These are phyloP conservation scores for Boloria selene DNA, from an alignment of 2,888 invertebrate species.

Conservation along the genomic window DNA sequence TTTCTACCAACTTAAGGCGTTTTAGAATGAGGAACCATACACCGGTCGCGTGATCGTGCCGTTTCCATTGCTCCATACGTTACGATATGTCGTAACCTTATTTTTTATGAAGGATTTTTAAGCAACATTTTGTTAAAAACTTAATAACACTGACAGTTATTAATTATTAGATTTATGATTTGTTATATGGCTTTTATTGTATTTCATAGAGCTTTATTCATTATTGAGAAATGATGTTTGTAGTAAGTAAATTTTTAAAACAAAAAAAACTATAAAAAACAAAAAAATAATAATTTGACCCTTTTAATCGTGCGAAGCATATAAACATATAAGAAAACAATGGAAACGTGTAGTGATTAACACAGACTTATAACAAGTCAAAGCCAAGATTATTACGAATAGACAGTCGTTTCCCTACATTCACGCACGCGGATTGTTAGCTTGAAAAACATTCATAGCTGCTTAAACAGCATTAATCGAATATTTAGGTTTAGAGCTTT, in stretches of 20 bases:
- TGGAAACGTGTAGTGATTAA: conserved; percentile 11
- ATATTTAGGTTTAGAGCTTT: too few relatives aligned
- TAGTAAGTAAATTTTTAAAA: too few relatives aligned
- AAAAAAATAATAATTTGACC: too few relatives aligned
- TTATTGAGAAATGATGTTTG: too few relatives aligned
- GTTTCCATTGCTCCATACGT: conserved; percentile 41
- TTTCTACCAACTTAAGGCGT: conserved; percentile 50
- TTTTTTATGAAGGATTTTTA: too few relatives aligned
- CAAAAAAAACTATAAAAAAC: too few relatives aligned
- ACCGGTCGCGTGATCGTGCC: conserved; percentile 48
- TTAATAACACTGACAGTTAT: too few relatives aligned
- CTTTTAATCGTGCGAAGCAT: not conserved
- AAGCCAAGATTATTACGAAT: conserved; percentile 2
- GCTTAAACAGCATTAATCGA: too few relatives aligned
- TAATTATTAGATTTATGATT: too few relatives aligned
- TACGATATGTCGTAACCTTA: not conserved
- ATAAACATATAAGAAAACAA: not conserved
- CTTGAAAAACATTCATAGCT: not conserved
- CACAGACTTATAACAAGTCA: conserved; percentile 4
- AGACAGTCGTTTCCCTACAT: conserved; percentile 14
- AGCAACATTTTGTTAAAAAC: too few relatives aligned
- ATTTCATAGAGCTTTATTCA: too few relatives aligned
- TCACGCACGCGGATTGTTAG: not conserved
- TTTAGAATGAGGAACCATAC: conserved; percentile 47
- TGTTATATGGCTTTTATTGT: too few relatives aligned